Base-by-base conservation (phyloP, 2,797 vertebrate species). In the Novumbra hubbsi region DNA sequence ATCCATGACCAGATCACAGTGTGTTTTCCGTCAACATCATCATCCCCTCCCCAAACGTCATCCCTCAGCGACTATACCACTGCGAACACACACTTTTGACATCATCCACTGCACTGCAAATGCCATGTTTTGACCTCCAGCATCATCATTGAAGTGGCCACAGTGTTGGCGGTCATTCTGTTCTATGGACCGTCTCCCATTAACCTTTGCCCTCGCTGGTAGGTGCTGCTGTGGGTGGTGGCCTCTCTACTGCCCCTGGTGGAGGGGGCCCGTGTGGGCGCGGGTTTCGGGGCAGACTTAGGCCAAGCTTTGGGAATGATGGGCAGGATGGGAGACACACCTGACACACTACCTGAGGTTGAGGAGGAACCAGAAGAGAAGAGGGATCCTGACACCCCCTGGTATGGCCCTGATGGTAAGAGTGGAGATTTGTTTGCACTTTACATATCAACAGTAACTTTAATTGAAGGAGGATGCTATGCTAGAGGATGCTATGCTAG, bases 181-280 rank as follows among this genome's bases (percentile, higher is more conserved):
- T 7, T 19, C 16, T 28, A 11, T 32, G 14, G 28, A 64, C 62
- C 27, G 17, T 64, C 62, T 64, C 5, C 28, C 28, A 64, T 45
- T 1, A 48, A 21, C 66, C 9, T 21, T 17, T 41, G 34, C 48
- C 34, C 57, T 14, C 68, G 68, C 74, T 45, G 76, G 50, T 71
- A 94, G 93, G 89, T 93, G 88, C 83, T 93, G 80, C 83, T 92
- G 62, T 93, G 90, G 91, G 84, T 91, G 78, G 84, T 93, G 32
- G 80, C 93, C 68, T 92, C 88, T 85, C 80, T 94, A 81, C 81
- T 94, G 88, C 91, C 92, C 73, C 83, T 92, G 15, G 91, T 89
- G 72, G 88, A 91, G 17, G 92, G 92, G 76, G 91, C 86, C 74
- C 84, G 83, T 11, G 70, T 88, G 80, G 88, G 80, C 27, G 71